Evolutionary conservation across 2,113 vertebrate species (phyloP).

Genomic region (Heterochromis multidens): DNA sequence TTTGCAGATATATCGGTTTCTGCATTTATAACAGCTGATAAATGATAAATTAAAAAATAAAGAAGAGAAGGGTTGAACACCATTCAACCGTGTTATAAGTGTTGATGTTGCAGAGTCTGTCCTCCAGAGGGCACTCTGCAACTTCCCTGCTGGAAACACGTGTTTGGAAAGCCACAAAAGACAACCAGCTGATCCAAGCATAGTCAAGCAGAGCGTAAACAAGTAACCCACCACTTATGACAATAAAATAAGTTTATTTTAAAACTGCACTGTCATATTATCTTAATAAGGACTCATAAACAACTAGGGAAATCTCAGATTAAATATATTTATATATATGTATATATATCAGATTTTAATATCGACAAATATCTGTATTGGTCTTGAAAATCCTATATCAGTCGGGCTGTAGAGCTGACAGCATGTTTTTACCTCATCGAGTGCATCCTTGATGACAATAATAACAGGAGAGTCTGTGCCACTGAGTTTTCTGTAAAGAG

Average conservation of each 20-base stretch:
- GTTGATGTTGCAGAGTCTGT: not conserved
- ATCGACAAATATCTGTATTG: accelerated
- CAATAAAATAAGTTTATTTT: not conserved
- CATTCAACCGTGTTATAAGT: not conserved
- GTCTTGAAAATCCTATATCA: not conserved
- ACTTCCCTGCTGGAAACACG: not conserved
- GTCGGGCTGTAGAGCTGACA: not conserved
- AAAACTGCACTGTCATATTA: not conserved
- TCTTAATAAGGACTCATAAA: not conserved
- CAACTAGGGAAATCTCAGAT: not conserved
- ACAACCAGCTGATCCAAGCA: not conserved
- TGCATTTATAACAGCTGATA: not conserved
- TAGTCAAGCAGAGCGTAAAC: not conserved
- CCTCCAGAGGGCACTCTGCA: not conserved
- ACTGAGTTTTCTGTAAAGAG: conserved; percentile 76
- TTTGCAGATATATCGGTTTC: not conserved
- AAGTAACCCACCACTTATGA: not conserved
- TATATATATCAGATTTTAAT: not conserved
- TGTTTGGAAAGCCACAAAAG: not conserved
- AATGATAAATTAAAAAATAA: not conserved
- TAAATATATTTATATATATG: no score
- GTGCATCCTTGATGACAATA: conserved; percentile 75
- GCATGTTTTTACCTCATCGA: conserved; percentile 67
- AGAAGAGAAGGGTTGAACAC: not conserved
- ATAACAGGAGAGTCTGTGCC: conserved; percentile 72